Conservation (phyloP, 2,113 vertebrate genomes). For the human (Homo sapiens) region DNA sequence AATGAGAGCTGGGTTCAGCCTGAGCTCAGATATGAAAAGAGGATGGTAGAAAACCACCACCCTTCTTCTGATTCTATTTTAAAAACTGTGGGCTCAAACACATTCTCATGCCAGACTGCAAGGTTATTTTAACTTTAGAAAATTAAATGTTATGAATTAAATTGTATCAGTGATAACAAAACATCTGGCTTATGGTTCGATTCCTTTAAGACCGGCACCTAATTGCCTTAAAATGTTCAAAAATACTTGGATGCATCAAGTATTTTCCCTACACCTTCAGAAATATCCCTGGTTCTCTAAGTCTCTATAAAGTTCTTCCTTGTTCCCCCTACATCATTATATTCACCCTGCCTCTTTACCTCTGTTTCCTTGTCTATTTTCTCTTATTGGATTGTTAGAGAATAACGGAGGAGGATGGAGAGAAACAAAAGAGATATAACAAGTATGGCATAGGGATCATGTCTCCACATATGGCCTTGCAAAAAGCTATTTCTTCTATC, state of each 20-base stretch:
- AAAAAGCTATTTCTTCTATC: neutral
- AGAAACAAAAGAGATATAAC: neutral
- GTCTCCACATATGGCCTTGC: neutral
- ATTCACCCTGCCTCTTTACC: neutral
- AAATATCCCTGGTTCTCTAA: neutral
- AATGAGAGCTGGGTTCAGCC: neutral
- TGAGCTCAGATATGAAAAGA: neutral
- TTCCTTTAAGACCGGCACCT: neutral
- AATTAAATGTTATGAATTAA: neutral
- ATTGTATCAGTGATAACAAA: neutral
- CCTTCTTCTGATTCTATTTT: neutral
- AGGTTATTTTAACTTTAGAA: constrained; percentile 16
- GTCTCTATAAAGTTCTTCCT: neutral
- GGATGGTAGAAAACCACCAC: neutral
- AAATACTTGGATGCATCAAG: neutral
- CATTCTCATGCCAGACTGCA: neutral
- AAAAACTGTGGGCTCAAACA: neutral
- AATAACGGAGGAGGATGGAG: neutral
- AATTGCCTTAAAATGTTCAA: neutral
- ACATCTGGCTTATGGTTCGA: neutral
- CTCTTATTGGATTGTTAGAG: neutral
- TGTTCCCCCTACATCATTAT: neutral
- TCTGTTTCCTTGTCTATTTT: neutral
- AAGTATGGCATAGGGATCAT: neutral
- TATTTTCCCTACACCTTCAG: neutral